These are phyloP conservation scores for Unio delphinus DNA, from an alignment of 2,888 invertebrate species.

Conservation along the genomic window DNA sequence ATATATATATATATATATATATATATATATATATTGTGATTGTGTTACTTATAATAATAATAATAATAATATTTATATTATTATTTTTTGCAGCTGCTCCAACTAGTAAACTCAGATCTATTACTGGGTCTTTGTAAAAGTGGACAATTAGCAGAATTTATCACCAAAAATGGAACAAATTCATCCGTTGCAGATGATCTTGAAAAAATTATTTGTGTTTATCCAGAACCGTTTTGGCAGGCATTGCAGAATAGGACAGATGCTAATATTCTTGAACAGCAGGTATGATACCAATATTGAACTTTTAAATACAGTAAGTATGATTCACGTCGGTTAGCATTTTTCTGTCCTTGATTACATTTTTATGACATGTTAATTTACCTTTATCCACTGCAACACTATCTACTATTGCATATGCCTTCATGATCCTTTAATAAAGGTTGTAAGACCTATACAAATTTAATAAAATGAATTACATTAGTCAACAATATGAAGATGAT, in stretches of 20 bases:
- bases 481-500: too few relatives aligned
- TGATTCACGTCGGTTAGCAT: not conserved
- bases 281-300: conserved; percentile 15
- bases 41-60: not conserved
- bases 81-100: conserved; percentile 15
- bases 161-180: conserved; percentile 15
- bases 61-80: not conserved
- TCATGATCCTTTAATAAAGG: too few relatives aligned
- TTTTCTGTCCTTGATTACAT: too few relatives aligned
- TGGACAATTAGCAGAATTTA: conserved; percentile 20
- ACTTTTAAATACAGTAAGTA: not conserved
- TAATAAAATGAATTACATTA: too few relatives aligned
- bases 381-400: too few relatives aligned
- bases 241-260: conserved; percentile 23
- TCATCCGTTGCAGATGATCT: conserved; percentile 18
- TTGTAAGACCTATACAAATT: too few relatives aligned
- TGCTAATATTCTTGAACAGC: conserved; percentile 14
- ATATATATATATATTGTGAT: too few relatives aligned
- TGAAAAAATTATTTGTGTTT: conserved; percentile 33
- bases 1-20: too few relatives aligned
- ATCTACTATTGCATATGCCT: too few relatives aligned
- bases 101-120: conserved; percentile 19
- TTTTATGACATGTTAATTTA: too few relatives aligned
- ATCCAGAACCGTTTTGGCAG: conserved; percentile 12
- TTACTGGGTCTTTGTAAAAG: conserved; percentile 24